phyloP scores from a whole-genome alignment of 1,140 invertebrate species.

The Trinorchestia longiramus region DNA sequence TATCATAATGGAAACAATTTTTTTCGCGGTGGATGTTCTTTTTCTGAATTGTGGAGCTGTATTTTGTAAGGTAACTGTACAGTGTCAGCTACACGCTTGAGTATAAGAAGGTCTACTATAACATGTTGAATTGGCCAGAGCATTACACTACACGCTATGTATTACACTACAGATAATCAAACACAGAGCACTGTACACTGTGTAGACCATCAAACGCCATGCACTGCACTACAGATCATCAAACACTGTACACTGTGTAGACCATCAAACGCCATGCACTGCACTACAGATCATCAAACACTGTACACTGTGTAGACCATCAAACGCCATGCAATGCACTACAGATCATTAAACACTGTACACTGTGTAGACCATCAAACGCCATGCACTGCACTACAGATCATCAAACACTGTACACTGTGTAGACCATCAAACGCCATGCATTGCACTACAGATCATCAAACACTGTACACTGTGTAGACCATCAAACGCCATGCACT shows the following conservation, averaged over 20 bases:
- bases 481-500: neutral
- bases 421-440: neutral
- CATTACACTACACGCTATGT: too few species aligned
- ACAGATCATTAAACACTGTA: neutral
- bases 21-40: too few species aligned
- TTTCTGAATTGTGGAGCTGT: too few species aligned
- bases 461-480: neutral
- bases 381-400: neutral
- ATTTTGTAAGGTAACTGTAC: too few species aligned
- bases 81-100: too few species aligned
- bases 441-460: neutral
- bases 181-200: too few species aligned
- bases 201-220: neutral
- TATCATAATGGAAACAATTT: too few species aligned
- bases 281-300: neutral
- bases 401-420: neutral
- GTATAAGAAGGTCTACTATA: too few species aligned
- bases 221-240: neutral
- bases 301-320: too few species aligned
- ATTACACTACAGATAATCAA: too few species aligned
- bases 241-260: neutral
- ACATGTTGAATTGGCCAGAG: too few species aligned
- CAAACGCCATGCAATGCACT: neutral
- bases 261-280: neutral
- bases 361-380: neutral